These are phyloP conservation scores for Rhyacophila evoluta DNA, from an alignment of 2,888 invertebrate genomes.

Conservation along the genomic window DNA sequence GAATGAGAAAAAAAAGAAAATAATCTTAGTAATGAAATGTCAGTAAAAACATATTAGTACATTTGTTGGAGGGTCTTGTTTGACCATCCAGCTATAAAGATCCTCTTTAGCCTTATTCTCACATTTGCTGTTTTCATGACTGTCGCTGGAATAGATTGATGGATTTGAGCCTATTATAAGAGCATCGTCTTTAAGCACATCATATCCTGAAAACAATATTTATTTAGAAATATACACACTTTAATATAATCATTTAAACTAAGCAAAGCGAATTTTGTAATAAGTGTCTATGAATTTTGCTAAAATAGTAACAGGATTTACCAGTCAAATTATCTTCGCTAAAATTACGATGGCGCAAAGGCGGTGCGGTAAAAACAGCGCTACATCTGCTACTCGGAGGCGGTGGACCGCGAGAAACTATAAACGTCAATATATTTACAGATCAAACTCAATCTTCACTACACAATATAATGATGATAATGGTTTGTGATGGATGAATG, in stretches of 20 bases:
- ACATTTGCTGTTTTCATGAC: constrained; percentile 67
- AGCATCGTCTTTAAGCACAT: constrained; percentile 78
- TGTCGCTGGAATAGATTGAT: constrained; percentile 70
- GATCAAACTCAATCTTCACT: constrained; percentile 17
- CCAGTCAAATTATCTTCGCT: constrained; percentile 69
- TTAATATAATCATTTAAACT: constrained; percentile 34
- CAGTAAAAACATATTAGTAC: neutral
- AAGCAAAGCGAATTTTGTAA: constrained; percentile 18
- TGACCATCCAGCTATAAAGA: constrained; percentile 96
- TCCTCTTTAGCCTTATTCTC: constrained; percentile 81
- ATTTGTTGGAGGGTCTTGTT: constrained; percentile 74
- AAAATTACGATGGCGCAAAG: constrained; percentile 71
- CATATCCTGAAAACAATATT: constrained; percentile 72
- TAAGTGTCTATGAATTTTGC: neutral
- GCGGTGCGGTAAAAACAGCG: constrained; percentile 80
- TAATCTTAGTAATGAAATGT: too few relatives aligned
- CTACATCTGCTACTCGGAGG: constrained; percentile 81
- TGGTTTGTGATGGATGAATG: too few relatives aligned
- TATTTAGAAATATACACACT: neutral
- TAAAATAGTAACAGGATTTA: constrained; percentile 57
- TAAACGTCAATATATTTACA: constrained; percentile 43
- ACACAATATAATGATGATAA: constrained; percentile 16
- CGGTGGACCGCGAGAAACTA: constrained; percentile 63
- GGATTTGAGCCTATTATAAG: constrained; percentile 78
- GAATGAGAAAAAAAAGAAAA: too few relatives aligned